These are phyloP conservation scores for Ischnus inquisitorius DNA, from an alignment of 2,888 invertebrate genomes.

Conservation along the genomic window DNA sequence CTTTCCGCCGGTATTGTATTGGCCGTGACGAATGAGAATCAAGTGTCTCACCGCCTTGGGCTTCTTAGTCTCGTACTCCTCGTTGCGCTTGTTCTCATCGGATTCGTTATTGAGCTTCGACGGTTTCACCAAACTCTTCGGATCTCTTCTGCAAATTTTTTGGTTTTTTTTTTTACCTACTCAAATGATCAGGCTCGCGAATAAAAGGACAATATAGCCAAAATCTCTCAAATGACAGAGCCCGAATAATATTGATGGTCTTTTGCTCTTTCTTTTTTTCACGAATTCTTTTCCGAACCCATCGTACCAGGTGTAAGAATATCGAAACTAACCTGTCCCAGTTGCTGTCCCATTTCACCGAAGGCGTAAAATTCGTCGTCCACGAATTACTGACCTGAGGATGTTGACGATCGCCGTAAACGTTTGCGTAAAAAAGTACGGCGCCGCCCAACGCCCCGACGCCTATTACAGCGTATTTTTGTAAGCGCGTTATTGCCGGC, in stretches of 20 bases:
- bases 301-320: neutral
- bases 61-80: conserved; percentile 88
- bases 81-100: conserved; percentile 90
- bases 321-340: conserved; percentile 92
- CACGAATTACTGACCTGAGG: conserved; percentile 88
- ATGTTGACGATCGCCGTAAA: conserved; percentile 84
- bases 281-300: neutral
- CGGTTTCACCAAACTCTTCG: conserved; percentile 90
- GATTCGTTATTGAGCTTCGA: conserved; percentile 84
- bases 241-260: no score
- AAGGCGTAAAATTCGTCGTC: conserved; percentile 90
- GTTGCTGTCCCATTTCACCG: conserved; percentile 93
- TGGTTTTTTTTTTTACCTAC: neutral
- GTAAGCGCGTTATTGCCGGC: conserved; percentile 87
- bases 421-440: conserved; percentile 88
- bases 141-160: conserved; percentile 88
- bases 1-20: conserved; percentile 92
- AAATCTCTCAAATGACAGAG: no score
- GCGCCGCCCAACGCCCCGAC: conserved; percentile 90
- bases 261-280: neutral
- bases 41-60: conserved; percentile 92
- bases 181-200: neutral
- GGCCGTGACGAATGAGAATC: conserved; percentile 97
- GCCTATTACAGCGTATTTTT: conserved; percentile 87
- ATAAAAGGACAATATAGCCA: neutral